Evolutionary conservation across 2,797 vertebrate species (phyloP).

Genomic region (Eleutherodactylus coqui): DNA sequence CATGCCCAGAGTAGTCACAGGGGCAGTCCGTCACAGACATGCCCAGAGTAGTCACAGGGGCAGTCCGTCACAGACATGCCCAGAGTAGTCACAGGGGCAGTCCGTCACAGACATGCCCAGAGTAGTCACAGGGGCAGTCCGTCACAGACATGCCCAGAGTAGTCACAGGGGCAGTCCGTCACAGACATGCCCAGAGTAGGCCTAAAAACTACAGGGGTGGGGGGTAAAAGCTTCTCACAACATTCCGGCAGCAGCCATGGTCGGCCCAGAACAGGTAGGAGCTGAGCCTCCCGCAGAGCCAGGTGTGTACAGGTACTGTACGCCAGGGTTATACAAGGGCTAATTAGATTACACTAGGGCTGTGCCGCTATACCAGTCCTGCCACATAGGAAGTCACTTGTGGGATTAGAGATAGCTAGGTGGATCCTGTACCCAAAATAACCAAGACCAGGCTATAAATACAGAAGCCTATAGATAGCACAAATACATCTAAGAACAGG

Average conservation of each 20-base stretch:
- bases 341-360: not conserved
- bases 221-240: not conserved
- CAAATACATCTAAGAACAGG: not conserved
- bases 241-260: not conserved
- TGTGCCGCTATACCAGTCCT: not conserved
- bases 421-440: too few relatives aligned
- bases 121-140: not conserved
- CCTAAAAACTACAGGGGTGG: not conserved
- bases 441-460: not conserved
- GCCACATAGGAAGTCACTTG: not conserved
- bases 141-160: not conserved
- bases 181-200: not conserved
- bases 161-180: not conserved
- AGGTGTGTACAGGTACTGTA: not conserved
- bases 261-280: not conserved
- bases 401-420: not conserved
- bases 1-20: not conserved
- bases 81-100: not conserved
- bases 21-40: not conserved
- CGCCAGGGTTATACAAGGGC: not conserved
- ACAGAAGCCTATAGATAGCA: not conserved
- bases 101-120: not conserved
- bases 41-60: not conserved
- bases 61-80: not conserved
- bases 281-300: not conserved